Conservation (phyloP, 2,113 vertebrate species). For the Todiramphus saurophagus region DNA sequence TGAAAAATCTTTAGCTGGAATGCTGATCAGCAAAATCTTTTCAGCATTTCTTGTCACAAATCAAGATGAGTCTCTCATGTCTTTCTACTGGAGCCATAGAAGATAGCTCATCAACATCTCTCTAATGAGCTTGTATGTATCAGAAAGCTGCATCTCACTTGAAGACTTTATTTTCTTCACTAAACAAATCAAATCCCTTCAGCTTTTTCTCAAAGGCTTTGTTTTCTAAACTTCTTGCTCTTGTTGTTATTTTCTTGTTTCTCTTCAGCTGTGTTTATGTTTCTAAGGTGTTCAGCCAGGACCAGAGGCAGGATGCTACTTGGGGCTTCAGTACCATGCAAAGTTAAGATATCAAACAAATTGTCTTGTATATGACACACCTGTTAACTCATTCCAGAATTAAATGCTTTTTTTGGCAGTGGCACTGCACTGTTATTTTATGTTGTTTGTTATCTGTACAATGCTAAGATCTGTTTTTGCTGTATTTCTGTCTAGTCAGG, state of each 20-base stretch:
- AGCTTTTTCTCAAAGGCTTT: neutral
- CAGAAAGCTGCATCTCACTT: neutral
- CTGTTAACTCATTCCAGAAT: neutral
- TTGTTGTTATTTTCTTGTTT: neutral
- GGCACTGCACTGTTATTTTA: neutral
- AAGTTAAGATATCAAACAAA: neutral
- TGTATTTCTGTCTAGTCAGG: neutral
- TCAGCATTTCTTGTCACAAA: neutral
- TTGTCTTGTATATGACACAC: neutral
- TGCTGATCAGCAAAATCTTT: neutral
- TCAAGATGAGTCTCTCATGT: neutral
- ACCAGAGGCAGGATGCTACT: neutral
- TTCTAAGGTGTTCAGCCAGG: neutral
- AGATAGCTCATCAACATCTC: neutral
- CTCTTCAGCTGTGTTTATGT: neutral
- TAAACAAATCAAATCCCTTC: conserved; percentile 5
- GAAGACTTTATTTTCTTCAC: conserved; percentile 19
- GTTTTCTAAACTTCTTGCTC: neutral
- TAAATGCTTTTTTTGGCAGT: neutral
- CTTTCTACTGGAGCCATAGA: neutral
- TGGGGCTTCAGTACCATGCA: neutral
- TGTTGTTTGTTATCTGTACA: neutral
- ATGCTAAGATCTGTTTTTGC: neutral
- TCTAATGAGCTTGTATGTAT: neutral
- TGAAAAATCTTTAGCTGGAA: neutral